Base-by-base conservation (phyloP, 2,113 vertebrate genomes). In the Acrocephalus kingi region DNA sequence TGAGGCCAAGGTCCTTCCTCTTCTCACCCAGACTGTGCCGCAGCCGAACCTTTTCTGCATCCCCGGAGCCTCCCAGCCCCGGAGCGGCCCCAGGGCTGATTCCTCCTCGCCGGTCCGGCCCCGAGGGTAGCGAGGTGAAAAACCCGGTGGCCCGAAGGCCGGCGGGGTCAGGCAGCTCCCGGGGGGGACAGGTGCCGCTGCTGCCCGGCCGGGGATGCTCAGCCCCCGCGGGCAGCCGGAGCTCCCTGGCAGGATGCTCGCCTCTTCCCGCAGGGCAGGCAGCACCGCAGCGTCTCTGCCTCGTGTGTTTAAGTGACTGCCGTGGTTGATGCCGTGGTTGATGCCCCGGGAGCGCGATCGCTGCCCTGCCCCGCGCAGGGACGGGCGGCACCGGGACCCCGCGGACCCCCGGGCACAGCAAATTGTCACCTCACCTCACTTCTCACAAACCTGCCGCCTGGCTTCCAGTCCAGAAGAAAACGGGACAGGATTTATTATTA, bases 381-480 rank as follows among this genome's bases (percentile, higher is more conserved):
- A 20, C 28, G 13, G 73, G 74, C 12, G 37, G 55, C 37, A 11
- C 5, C 51, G 7, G 59, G 15, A 61, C 56, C 23, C 58, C 33
- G 31, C 11, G 8, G 21, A 45, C 1, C 64, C 74, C 15, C 51
- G 27, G 46, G 84, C 54, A 22, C 69, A 7, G 39, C 61, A 4
- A 6, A 31, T 31, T 35, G 55, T 7, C 79, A 31, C 30, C 71
- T 10, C 22, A 2, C 16, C 31, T 1, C 20, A 33, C 45, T 25
- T 1, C 46, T 45, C 0, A 2, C 55, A 2, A 4, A 8, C 63
- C 67, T 41, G 66, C 82, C 51, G 41, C 28, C 4, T 3, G 48
- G 3, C 49, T 51, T 17, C 54, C 75, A 24, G 37, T 0, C 9
- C 54, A 3, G 37, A 5, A 22, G 15, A 55, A 80, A 56, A 63